phyloP scores from a whole-genome alignment of 2,888 invertebrate genomes.

The Endotricha flammealis region DNA sequence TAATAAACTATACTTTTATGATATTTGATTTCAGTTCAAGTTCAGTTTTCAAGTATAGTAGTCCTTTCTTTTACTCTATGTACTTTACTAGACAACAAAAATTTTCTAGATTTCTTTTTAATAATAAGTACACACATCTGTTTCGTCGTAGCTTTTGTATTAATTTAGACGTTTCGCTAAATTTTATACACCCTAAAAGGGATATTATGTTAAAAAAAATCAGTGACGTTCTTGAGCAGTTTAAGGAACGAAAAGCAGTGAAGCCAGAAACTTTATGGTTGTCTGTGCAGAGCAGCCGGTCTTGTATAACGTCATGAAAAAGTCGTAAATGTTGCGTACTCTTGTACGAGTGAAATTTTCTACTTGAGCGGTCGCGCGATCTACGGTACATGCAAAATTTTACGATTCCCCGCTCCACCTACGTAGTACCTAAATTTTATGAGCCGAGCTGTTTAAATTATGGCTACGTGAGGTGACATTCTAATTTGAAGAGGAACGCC shows the following conservation, averaged over 20 bases:
- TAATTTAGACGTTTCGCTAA: too few relatives aligned
- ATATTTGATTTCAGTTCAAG: too few relatives aligned
- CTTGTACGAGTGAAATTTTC: constrained; percentile 61
- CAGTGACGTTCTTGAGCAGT: constrained; percentile 29
- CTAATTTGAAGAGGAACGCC: constrained; percentile 13
- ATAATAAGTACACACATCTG: too few relatives aligned
- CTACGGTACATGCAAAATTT: constrained; percentile 59
- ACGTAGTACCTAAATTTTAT: constrained; percentile 41
- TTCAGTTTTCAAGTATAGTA: too few relatives aligned
- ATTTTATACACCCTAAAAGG: constrained; percentile 10
- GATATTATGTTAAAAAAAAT: constrained; percentile 18
- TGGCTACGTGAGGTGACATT: constrained; percentile 29
- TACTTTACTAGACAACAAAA: too few relatives aligned
- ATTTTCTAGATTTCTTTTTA: too few relatives aligned
- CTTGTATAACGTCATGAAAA: constrained; percentile 60
- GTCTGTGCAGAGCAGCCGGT: constrained; percentile 45
- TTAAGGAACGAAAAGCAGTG: constrained; percentile 33
- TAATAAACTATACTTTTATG: too few relatives aligned
- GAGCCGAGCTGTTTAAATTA: constrained; percentile 38
- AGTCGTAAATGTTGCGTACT: constrained; percentile 64
- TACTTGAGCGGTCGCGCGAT: constrained; percentile 50
- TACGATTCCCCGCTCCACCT: constrained; percentile 42
- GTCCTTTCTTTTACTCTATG: too few relatives aligned
- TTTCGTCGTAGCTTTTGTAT: too few relatives aligned
- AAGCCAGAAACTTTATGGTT: constrained; percentile 50